Evolutionary conservation across 2,113 vertebrate genomes (phyloP).

Genomic region (Semicossyphus pulcher): DNA sequence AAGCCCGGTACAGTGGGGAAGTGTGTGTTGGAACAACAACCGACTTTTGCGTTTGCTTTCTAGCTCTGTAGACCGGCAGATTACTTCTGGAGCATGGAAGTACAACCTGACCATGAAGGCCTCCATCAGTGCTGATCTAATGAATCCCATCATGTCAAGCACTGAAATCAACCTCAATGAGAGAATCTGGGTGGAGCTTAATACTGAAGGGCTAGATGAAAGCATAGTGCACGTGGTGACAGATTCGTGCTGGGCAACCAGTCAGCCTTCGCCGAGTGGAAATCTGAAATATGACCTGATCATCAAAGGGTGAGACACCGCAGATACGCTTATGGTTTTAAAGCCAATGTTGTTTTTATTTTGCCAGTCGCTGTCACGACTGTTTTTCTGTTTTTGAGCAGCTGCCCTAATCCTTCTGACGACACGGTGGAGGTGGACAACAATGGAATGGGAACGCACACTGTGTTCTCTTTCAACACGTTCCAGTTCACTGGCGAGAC

Average conservation of each 20-base stretch:
- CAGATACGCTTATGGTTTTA: neutral
- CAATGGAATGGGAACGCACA: conserved; percentile 37
- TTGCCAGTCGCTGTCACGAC: neutral
- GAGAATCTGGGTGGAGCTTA: conserved; percentile 37
- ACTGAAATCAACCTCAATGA: conserved; percentile 4
- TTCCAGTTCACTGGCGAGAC: conserved; percentile 23
- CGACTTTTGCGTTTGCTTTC: neutral
- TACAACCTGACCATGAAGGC: conserved; percentile 37
- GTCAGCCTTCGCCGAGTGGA: neutral
- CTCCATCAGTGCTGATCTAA: neutral
- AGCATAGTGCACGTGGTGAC: neutral
- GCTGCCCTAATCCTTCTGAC: conserved; percentile 44
- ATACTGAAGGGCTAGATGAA: conserved; percentile 3
- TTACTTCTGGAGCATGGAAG: conserved; percentile 26
- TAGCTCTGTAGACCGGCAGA: conserved; percentile 28
- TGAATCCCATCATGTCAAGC: neutral
- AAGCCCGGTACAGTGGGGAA: no score
- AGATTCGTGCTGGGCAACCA: conserved; percentile 47
- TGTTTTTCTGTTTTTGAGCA: neutral
- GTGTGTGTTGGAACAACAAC: no score
- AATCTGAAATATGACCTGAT: conserved; percentile 31
- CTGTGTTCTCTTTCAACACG: conserved; percentile 35
- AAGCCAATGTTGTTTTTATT: neutral
- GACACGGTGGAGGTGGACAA: neutral
- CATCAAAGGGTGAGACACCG: conserved; percentile 20